Percentiles rank a stretch among this genome's conserved stretches.
phyloP scores from a whole-genome alignment of 2,888 invertebrate genomes.

The Tenthredo amoena region DNA sequence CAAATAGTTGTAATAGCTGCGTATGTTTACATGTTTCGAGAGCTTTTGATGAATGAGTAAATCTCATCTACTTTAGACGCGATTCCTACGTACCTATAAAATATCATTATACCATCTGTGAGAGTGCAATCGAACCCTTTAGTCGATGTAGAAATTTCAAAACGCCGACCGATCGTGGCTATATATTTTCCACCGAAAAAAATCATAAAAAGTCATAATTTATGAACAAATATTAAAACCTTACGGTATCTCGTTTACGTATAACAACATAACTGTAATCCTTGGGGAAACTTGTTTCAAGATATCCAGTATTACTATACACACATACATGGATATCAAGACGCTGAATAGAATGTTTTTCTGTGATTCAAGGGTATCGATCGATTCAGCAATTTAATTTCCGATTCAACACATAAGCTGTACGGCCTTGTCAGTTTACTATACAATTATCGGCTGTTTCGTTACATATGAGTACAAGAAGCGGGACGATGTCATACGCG shows the following conservation, averaged over 20 bases:
- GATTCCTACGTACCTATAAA: neutral
- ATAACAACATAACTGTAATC: neutral
- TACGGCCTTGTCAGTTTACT: neutral
- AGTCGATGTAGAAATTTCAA: neutral
- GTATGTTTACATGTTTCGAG: neutral
- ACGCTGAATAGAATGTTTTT: slow-evolving; percentile 2
- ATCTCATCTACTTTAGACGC: neutral
- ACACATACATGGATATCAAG: neutral
- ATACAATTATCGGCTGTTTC: neutral
- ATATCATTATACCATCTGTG: neutral
- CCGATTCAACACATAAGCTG: neutral
- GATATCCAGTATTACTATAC: neutral
- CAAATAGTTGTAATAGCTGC: neutral
- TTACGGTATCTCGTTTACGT: slow-evolving; percentile 3
- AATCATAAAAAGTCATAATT: neutral
- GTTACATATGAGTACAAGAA: neutral
- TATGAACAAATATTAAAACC: neutral
- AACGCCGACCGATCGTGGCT: neutral
- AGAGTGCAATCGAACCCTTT: neutral
- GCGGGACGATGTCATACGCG: neutral
- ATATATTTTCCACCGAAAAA: neutral
- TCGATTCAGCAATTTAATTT: slow-evolving; percentile 1
- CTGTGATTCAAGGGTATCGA: slow-evolving; percentile 23
- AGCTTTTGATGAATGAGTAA: neutral
- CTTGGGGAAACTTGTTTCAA: neutral